These are phyloP conservation scores for Cephalopterus ornatus DNA, from an alignment of 2,113 vertebrate species.

Conservation along the genomic window DNA sequence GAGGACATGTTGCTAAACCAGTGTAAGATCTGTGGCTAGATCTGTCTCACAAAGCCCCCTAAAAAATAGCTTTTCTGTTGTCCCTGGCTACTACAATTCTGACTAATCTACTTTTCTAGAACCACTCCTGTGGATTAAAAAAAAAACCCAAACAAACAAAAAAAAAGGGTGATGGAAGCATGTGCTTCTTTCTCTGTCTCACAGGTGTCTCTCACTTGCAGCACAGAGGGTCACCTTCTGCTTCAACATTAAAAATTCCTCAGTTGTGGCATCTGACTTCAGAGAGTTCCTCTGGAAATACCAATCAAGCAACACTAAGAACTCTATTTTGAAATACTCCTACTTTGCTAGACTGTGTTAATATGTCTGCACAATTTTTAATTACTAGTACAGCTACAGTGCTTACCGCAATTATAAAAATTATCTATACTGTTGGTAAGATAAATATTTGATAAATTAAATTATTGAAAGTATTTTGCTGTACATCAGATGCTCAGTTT, in stretches of 20 bases:
- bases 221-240: background rate
- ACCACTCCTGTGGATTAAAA: background rate
- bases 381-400: background rate
- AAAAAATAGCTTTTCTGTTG: background rate
- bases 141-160: too few species aligned
- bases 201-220: background rate
- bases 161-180: background rate
- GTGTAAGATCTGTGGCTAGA: background rate
- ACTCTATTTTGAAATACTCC: background rate
- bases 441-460: constrained; percentile 39
- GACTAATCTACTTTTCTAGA: background rate
- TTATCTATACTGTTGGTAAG: background rate
- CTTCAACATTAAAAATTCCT: background rate
- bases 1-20: background rate
- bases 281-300: background rate
- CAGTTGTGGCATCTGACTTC: background rate
- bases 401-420: background rate
- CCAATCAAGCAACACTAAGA: background rate
- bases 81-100: background rate
- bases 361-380: background rate
- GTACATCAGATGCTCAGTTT: background rate
- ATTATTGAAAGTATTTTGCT: background rate
- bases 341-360: background rate
- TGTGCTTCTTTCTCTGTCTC: background rate
- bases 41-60: background rate